Evolutionary conservation across 2,888 invertebrate genomes (phyloP).

Genomic region (Fissipunctia ypsillon): DNA sequence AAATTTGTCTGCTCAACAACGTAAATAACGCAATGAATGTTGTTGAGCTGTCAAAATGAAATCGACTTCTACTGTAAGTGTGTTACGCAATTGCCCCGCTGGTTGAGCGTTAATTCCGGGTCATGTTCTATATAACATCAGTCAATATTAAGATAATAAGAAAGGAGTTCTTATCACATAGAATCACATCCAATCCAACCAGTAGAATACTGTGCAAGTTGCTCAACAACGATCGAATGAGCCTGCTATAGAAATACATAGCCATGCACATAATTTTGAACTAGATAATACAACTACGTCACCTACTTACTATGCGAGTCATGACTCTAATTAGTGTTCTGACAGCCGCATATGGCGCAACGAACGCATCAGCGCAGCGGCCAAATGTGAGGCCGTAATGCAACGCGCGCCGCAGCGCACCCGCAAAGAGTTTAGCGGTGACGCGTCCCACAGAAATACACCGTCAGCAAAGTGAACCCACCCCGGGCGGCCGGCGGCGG

Average conservation of each 20-base stretch:
- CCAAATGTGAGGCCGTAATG: conserved; percentile 76
- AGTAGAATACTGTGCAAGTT: neutral
- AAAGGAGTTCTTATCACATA: neutral
- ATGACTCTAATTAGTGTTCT: conserved; percentile 75
- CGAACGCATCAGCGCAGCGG: conserved; percentile 71
- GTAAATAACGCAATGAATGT: too few species aligned
- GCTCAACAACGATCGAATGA: conserved; percentile 17
- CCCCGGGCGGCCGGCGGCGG: conserved; percentile 63
- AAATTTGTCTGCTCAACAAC: too few species aligned
- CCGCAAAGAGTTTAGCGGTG: conserved; percentile 72
- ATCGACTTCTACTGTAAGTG: too few species aligned
- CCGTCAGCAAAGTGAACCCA: conserved; percentile 71
- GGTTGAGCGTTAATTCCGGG: too few species aligned
- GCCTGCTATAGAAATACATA: conserved; percentile 12
- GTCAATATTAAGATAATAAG: neutral
- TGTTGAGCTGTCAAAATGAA: too few species aligned
- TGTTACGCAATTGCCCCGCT: too few species aligned
- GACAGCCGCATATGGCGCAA: conserved; percentile 79
- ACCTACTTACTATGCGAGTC: conserved; percentile 56
- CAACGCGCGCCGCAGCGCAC: conserved; percentile 69
- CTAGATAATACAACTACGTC: conserved; percentile 60
- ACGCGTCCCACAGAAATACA: conserved; percentile 81
- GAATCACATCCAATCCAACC: neutral
- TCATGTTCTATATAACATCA: too few species aligned
- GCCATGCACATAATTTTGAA: conserved; percentile 23